These are phyloP conservation scores for Sphaeramia orbicularis DNA, from an alignment of 2,797 vertebrate species.

Conservation along the genomic window DNA sequence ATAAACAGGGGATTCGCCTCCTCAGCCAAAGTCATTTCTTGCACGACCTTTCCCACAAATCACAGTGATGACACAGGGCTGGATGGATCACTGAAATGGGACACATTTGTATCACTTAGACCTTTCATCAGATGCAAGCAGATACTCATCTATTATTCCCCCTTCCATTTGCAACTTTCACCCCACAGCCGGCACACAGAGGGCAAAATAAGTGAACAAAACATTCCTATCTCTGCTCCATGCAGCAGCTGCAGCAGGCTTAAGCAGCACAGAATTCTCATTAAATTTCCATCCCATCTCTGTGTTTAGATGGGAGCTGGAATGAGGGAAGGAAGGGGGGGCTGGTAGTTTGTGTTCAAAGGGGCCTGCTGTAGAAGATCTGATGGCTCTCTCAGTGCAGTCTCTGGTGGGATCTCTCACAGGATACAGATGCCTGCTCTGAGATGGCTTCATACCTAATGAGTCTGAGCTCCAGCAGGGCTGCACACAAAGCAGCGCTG, in stretches of 20 bases:
- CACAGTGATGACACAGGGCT: slow-evolving; percentile 77
- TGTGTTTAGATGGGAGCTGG: slow-evolving; percentile 73
- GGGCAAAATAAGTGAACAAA: slow-evolving; percentile 81
- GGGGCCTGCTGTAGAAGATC: slow-evolving; percentile 78
- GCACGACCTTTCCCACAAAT: slow-evolving; percentile 85
- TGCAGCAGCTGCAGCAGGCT: slow-evolving; percentile 76
- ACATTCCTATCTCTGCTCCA: slow-evolving; percentile 72
- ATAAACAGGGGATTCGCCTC: slow-evolving; percentile 79
- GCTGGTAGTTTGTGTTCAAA: slow-evolving; percentile 82
- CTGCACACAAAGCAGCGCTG: slow-evolving; percentile 78
- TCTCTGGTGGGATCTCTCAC: slow-evolving; percentile 82
- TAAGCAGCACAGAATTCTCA: slow-evolving; percentile 75
- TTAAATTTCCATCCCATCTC: slow-evolving; percentile 81
- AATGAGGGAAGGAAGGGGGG: slow-evolving; percentile 52
- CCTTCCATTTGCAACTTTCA: slow-evolving; percentile 82
- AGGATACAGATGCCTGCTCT: slow-evolving; percentile 82
- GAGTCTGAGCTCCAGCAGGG: slow-evolving; percentile 82
- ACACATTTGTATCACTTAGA: slow-evolving; percentile 87
- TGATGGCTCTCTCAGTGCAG: slow-evolving; percentile 80
- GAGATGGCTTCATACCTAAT: slow-evolving; percentile 84
- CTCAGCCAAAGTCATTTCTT: slow-evolving; percentile 85
- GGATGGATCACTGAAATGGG: slow-evolving; percentile 83
- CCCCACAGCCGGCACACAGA: slow-evolving; percentile 66
- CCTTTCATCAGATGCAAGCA: slow-evolving; percentile 84
- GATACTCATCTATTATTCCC: slow-evolving; percentile 85